Evolutionary conservation across 1,140 invertebrate species (phyloP).

Genomic region (Tetramorium parvispinum): DNA sequence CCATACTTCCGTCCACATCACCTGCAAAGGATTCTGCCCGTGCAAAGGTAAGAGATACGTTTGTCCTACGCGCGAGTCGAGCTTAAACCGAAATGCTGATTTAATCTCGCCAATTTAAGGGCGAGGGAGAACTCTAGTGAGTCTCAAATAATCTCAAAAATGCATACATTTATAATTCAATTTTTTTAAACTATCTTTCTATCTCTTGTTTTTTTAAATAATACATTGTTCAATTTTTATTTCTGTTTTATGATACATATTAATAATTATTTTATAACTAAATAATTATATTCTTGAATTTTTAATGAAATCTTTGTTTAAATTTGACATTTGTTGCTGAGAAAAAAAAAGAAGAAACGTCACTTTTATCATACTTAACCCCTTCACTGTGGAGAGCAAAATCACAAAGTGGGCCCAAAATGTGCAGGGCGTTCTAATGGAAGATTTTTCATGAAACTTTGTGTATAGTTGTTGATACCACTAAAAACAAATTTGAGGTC

Average conservation of each 20-base stretch:
- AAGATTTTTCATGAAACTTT: no score
- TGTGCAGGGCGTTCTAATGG: no score
- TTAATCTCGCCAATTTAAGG: constrained; percentile 29
- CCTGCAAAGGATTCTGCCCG: constrained; percentile 95
- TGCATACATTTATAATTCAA: background rate
- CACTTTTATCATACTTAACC: background rate
- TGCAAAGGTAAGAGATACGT: constrained; percentile 89
- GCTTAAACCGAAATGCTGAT: constrained; percentile 31
- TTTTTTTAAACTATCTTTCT: background rate
- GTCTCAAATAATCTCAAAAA: background rate
- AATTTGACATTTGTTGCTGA: background rate
- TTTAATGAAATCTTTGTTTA: background rate
- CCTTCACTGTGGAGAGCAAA: no score
- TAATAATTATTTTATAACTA: background rate
- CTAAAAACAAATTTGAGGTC: no score
- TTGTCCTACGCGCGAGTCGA: background rate
- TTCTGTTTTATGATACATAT: background rate
- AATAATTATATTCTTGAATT: background rate
- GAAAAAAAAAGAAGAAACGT: background rate
- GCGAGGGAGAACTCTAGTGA: background rate
- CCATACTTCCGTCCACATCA: constrained; percentile 90
- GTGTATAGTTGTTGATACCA: no score
- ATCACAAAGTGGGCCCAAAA: no score
- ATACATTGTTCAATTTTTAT: background rate
- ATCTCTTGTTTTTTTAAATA: background rate